Evolutionary conservation across 2,113 vertebrate species (phyloP).

Genomic region (Artemisiospiza belli): DNA sequence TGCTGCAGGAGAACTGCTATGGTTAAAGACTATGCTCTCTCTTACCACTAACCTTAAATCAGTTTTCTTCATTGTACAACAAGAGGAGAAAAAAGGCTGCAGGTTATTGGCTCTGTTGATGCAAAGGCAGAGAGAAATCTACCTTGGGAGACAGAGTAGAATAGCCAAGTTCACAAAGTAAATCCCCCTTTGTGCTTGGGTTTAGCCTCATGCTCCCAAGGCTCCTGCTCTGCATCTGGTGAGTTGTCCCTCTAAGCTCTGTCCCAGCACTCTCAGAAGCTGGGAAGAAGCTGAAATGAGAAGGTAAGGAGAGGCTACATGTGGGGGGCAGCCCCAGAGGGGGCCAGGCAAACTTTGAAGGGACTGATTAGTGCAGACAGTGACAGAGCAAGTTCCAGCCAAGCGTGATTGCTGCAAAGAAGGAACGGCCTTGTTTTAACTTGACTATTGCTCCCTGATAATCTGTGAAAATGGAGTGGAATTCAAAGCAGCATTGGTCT

Average conservation of each 20-base stretch:
- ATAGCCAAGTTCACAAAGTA: background rate
- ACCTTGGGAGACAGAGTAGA: background rate
- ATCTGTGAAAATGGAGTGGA: background rate
- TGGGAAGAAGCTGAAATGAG: background rate
- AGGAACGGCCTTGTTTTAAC: background rate
- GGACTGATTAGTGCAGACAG: background rate
- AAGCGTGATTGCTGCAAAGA: background rate
- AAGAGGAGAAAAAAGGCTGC: background rate
- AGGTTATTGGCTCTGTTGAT: background rate
- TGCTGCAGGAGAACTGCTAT: background rate
- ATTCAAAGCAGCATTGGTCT: background rate
- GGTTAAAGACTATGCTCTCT: background rate
- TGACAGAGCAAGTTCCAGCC: background rate
- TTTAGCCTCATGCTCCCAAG: background rate
- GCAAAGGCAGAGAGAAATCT: background rate
- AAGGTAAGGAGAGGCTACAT: background rate
- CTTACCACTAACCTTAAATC: background rate
- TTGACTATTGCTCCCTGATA: background rate
- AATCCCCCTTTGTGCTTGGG: background rate
- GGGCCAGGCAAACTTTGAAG: background rate
- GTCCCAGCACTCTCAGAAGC: background rate
- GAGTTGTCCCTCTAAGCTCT: background rate
- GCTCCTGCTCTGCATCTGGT: background rate
- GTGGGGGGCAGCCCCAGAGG: background rate
- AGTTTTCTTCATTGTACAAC: background rate